These are phyloP conservation scores for Anagyrus pseudococci DNA, from an alignment of 2,888 invertebrate species.

Conservation along the genomic window DNA sequence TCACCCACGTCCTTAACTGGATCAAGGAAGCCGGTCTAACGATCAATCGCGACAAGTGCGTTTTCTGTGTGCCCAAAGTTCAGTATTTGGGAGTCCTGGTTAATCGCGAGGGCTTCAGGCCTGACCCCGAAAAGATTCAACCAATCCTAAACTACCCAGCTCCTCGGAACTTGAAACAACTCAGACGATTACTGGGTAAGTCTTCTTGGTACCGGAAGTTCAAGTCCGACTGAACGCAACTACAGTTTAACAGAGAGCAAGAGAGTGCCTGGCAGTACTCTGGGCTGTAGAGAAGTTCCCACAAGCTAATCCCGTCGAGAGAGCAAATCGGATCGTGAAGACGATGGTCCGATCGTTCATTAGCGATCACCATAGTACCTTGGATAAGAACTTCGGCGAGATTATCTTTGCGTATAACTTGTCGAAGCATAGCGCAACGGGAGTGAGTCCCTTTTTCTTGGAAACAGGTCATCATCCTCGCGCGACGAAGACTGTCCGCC, in stretches of 20 bases:
- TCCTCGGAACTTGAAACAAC: neutral
- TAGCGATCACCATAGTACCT: neutral
- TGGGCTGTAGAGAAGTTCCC: slow-evolving; percentile 40
- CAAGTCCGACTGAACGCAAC: slow-evolving; percentile 32
- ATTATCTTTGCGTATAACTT: neutral
- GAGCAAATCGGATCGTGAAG: neutral
- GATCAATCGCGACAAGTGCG: neutral
- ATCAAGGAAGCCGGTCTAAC: slow-evolving; percentile 17
- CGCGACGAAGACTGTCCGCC: too few relatives aligned
- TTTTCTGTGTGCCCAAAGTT: neutral
- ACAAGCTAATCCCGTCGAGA: neutral
- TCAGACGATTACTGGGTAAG: neutral
- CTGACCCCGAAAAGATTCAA: neutral
- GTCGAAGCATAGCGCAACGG: neutral
- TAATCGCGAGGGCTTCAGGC: neutral
- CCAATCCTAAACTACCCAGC: neutral
- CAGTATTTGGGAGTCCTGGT: neutral
- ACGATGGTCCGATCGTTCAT: neutral
- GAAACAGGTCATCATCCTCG: too few relatives aligned
- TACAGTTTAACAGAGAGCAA: slow-evolving; percentile 42
- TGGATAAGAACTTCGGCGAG: neutral
- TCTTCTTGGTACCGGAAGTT: neutral
- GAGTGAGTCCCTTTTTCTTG: too few relatives aligned
- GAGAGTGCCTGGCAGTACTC: slow-evolving; percentile 43
- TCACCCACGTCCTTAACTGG: slow-evolving; percentile 30